Evolutionary conservation across 2,797 vertebrate species (phyloP), one percentile per base, ranked within the genome.

Genomic region (Spondyliosoma cantharus): DNA sequence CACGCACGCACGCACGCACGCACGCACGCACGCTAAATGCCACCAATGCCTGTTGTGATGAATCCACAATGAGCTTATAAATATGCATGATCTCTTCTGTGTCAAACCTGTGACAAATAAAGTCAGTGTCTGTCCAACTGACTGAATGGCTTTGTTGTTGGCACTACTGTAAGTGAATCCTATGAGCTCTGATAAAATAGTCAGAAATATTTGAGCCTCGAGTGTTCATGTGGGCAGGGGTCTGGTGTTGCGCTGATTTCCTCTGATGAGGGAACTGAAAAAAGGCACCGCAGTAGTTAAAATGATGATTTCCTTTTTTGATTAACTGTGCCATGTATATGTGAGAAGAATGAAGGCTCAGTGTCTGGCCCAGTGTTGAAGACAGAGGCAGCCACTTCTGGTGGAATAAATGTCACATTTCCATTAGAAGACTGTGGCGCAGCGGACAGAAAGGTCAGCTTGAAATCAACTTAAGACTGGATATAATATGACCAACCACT

Each of bases 331-430:
- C 0, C 48, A 48, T 20, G n/a, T 17, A 67, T 70, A 29, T 56
- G 29, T 43, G 17, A 52, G 22, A 1, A 27, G 1, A 78, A 50
- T 27, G 62, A 37, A 45, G 16, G 27, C n/a, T 49, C 16, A 15
- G 12, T 29, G 42, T 76, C 62, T 68, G 75, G 25, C 5, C 17
- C 16, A 50, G 24, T 45, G 46, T 50, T 65, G 46, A 79, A 75
- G 62, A 67, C 43, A 48, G 32, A 52, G 3, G n/a, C 32, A 50
- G 65, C 12, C 29, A 52, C 16, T 25, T 14, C 20, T 65, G 17
- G 22, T 59, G 48, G 24, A 79, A 72, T 84, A 82, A 91, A 83
- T 80, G 78, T 85, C 88, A 88, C 32, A 83, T 89, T 71, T 78
- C 65, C 65, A 83, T 88, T 45, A 67, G 12, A 83, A 87, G 50